Conservation (phyloP, 1,140 invertebrate genomes). For the Drosophila athabasca region DNA sequence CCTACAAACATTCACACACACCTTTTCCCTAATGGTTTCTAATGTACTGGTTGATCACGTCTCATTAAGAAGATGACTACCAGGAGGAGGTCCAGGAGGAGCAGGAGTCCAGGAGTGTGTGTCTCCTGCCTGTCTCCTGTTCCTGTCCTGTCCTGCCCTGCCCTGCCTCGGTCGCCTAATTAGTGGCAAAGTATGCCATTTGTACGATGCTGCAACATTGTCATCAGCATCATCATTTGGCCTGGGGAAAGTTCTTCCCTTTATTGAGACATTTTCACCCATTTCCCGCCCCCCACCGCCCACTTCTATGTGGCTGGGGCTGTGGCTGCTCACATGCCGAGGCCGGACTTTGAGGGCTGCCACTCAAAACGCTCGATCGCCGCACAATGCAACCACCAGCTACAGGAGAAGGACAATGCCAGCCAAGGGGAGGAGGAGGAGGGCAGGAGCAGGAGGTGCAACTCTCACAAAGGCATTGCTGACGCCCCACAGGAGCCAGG, state of each 20-base stretch:
- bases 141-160: neutral
- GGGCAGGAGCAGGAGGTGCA: neutral
- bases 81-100: too few species aligned
- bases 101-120: neutral
- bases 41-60: too few species aligned
- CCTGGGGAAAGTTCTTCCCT: conserved; percentile 26
- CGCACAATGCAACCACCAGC: conserved; percentile 24
- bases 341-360: conserved; percentile 11
- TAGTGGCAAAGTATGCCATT: conserved; percentile 71
- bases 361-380: conserved; percentile 30
- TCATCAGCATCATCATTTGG: conserved; percentile 19
- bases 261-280: conserved; percentile 33
- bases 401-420: conserved; percentile 16
- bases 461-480: conserved; percentile 33
- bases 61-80: too few species aligned
- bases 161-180: conserved; percentile 47
- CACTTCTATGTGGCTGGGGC: neutral
- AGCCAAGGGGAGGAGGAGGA: neutral
- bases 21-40: too few species aligned
- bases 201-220: conserved; percentile 35
- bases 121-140: too few species aligned
- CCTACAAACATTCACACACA: too few species aligned
- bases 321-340: conserved; percentile 15
- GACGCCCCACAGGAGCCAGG: conserved; percentile 11
- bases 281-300: neutral